phyloP scores from a whole-genome alignment of 2,113 vertebrate genomes.

The Dolichallabes microphthalmus region DNA sequence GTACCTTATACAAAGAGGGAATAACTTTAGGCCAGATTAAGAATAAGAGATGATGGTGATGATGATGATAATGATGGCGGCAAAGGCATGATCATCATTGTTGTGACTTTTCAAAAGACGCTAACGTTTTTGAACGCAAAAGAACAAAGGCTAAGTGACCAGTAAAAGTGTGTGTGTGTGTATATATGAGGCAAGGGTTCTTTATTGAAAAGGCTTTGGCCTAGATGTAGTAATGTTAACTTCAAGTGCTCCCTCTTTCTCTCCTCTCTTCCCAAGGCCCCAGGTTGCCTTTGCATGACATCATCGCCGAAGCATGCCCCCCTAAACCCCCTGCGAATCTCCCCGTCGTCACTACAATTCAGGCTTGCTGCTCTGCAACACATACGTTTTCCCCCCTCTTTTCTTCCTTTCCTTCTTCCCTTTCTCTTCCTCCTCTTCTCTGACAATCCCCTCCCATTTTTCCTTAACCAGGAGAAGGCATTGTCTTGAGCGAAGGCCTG shows the following conservation, averaged over 20 bases:
- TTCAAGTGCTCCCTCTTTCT: slow-evolving; percentile 71
- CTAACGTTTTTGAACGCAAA: not conserved
- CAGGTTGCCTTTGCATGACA: slow-evolving; percentile 98
- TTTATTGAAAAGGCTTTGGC: slow-evolving; percentile 71
- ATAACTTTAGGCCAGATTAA: not conserved
- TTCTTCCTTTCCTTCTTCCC: slow-evolving; percentile 64
- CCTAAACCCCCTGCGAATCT: slow-evolving; percentile 92
- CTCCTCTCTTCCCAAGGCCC: slow-evolving; percentile 78
- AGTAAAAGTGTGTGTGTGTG: slow-evolving; percentile 30
- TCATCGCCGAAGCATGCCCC: slow-evolving; percentile 94
- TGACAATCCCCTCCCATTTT: slow-evolving; percentile 73
- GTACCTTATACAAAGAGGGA: not conserved
- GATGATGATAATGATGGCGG: not conserved
- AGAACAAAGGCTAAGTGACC: slow-evolving; percentile 37
- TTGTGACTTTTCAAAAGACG: slow-evolving; percentile 13
- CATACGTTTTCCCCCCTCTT: slow-evolving; percentile 72
- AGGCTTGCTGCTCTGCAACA: slow-evolving; percentile 72
- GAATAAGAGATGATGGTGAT: not conserved
- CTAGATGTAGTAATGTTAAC: slow-evolving; percentile 81
- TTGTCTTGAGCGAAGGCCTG: slow-evolving; percentile 85
- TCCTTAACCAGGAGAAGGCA: slow-evolving; percentile 79
- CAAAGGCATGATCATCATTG: not conserved
- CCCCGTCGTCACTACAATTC: slow-evolving; percentile 80
- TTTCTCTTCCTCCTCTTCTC: slow-evolving; percentile 55
- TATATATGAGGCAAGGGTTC: slow-evolving; percentile 45